Percentiles rank a stretch among this genome's conserved stretches.
Conservation (phyloP, 2,113 vertebrate species). For the Origma solitaria region DNA sequence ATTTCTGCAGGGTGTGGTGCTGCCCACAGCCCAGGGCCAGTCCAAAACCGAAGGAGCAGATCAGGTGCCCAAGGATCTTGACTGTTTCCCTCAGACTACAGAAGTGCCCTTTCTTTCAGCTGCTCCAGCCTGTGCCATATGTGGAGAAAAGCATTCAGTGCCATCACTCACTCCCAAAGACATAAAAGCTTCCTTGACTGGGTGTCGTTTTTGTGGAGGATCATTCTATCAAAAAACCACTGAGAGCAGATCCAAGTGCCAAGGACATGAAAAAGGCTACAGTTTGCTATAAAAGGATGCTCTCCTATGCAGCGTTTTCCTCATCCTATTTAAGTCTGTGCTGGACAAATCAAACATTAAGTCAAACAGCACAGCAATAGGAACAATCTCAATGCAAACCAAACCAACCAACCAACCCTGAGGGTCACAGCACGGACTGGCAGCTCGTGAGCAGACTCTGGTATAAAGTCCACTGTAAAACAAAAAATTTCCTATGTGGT, state of each 20-base stretch:
- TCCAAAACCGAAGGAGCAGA: background rate
- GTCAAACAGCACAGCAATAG: background rate
- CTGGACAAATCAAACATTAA: background rate
- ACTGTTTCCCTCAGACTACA: background rate
- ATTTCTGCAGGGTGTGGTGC: rapidly evolving
- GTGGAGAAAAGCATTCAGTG: background rate
- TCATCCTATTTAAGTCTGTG: background rate
- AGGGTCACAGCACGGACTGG: background rate
- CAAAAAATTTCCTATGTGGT: background rate
- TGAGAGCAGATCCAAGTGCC: background rate
- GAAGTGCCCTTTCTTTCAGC: background rate
- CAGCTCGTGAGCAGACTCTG: background rate
- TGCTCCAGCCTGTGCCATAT: background rate
- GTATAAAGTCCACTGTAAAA: background rate
- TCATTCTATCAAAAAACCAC: background rate
- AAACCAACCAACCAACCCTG: background rate
- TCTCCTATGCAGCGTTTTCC: background rate
- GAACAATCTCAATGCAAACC: background rate
- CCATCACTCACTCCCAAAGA: background rate
- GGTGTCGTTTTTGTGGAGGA: background rate
- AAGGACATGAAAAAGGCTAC: background rate
- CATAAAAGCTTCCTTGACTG: background rate
- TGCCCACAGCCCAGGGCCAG: background rate
- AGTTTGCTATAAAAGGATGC: background rate
- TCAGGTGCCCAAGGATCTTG: background rate